Evolutionary conservation across 1,140 invertebrate species (phyloP).

Genomic region (Bilobella aurantiaca): DNA sequence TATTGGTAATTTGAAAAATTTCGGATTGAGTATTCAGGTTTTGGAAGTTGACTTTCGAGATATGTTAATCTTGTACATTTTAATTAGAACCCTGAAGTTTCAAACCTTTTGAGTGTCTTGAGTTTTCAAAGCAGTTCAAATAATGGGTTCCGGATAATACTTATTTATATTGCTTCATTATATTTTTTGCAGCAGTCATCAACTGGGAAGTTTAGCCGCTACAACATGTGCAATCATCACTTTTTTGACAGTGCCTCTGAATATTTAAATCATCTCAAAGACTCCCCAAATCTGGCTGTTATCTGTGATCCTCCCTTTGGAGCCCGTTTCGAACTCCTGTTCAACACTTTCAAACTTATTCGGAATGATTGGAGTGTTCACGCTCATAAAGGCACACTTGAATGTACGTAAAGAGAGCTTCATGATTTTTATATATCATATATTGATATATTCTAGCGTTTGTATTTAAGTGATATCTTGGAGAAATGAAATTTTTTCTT

Average conservation of each 20-base stretch:
- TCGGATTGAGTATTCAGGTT: too few species aligned
- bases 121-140: too few species aligned
- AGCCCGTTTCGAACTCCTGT: neutral
- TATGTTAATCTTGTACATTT: too few species aligned
- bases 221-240: conserved; percentile 13
- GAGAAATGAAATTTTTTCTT: neutral
- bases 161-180: neutral
- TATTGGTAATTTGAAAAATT: too few species aligned
- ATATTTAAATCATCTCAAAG: neutral
- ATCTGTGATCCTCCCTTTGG: conserved; percentile 8
- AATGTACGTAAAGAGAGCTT: conserved; percentile 8
- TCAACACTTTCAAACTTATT: conserved; percentile 5
- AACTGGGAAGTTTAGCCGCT: neutral
- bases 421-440: neutral
- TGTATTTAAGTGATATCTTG: too few species aligned
- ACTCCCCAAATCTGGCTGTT: neutral
- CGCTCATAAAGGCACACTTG: neutral
- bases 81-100: too few species aligned
- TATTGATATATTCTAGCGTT: neutral
- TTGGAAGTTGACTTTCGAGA: too few species aligned
- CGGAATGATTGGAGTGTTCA: neutral
- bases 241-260: neutral
- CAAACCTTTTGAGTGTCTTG: too few species aligned
- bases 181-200: neutral
- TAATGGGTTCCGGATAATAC: too few species aligned